Evolutionary conservation across 2,888 invertebrate genomes (phyloP).

Genomic region (Spatulosminthurus flaviceps): DNA sequence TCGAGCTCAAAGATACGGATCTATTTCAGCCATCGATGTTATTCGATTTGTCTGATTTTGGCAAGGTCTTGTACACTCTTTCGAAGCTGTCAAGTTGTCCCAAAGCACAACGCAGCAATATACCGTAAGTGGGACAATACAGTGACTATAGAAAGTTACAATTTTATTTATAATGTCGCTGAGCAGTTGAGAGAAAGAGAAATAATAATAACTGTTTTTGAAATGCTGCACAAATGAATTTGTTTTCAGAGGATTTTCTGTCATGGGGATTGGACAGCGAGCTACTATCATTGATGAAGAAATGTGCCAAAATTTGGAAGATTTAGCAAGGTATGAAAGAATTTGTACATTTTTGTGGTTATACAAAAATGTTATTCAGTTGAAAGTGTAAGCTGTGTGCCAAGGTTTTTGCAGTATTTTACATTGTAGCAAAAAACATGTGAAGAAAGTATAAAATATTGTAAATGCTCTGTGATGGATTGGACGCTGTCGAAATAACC

Average conservation of each 20-base stretch:
- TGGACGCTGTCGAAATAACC: too few relatives aligned
- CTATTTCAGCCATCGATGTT: constrained; percentile 95
- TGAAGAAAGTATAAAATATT: too few relatives aligned
- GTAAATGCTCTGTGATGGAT: too few relatives aligned
- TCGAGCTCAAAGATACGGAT: constrained; percentile 84
- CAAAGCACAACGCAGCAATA: constrained; percentile 74
- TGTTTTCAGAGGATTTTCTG: constrained; percentile 58
- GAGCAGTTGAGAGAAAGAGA: not conserved
- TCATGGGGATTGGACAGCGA: constrained; percentile 62
- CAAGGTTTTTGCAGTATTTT: too few relatives aligned
- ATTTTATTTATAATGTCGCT: not conserved
- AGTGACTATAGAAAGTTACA: not conserved
- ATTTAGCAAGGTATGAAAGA: constrained; percentile 64
- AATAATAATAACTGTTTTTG: too few relatives aligned
- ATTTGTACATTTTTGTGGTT: not conserved
- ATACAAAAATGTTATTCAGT: too few relatives aligned
- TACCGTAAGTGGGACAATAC: constrained; percentile 74
- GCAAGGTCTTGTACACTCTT: constrained; percentile 88
- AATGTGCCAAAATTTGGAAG: constrained; percentile 67
- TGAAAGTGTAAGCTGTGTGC: too few relatives aligned
- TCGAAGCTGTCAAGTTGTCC: constrained; percentile 86
- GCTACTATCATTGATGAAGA: constrained; percentile 65
- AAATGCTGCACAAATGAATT: not conserved
- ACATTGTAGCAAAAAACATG: too few relatives aligned
- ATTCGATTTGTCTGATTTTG: constrained; percentile 94